Evolutionary conservation across 2,797 vertebrate species (phyloP).

Genomic region (Scolopax bukidnonensis): DNA sequence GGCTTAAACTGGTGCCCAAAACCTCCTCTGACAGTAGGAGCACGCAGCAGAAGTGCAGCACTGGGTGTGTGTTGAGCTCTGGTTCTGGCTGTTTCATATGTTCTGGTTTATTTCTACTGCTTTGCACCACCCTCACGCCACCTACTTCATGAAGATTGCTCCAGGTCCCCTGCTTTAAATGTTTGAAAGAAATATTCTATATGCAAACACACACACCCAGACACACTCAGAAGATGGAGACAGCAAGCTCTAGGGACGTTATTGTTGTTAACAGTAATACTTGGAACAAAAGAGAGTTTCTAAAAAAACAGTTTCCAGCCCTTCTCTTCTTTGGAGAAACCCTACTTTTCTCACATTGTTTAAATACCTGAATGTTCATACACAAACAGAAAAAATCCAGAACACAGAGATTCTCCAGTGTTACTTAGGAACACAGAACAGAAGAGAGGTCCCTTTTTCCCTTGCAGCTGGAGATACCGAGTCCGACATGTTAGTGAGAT

Average conservation of each 20-base stretch:
- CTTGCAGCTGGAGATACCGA: fast-evolving
- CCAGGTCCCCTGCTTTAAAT: neutral
- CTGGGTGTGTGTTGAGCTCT: neutral
- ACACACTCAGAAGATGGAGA: neutral
- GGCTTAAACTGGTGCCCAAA: conserved; percentile 47
- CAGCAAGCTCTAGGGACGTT: neutral
- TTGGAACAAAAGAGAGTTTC: neutral
- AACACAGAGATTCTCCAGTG: neutral
- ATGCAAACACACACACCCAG: neutral
- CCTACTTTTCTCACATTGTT: neutral
- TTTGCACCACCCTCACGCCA: neutral
- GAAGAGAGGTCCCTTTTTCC: neutral
- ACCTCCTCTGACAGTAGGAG: neutral
- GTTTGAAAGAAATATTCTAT: neutral
- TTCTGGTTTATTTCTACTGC: neutral
- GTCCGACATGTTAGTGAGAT: neutral
- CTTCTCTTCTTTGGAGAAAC: neutral
- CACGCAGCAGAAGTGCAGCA: neutral
- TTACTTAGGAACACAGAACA: neutral
- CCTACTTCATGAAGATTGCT: neutral
- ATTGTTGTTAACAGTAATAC: neutral
- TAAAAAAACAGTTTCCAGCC: neutral
- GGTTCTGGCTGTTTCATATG: neutral
- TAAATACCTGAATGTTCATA: neutral
- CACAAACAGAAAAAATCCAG: neutral